Percentiles rank a stretch among this genome's conserved stretches.
phyloP scores from a whole-genome alignment of 2,888 invertebrate genomes.

The Amphipoea oculea region DNA sequence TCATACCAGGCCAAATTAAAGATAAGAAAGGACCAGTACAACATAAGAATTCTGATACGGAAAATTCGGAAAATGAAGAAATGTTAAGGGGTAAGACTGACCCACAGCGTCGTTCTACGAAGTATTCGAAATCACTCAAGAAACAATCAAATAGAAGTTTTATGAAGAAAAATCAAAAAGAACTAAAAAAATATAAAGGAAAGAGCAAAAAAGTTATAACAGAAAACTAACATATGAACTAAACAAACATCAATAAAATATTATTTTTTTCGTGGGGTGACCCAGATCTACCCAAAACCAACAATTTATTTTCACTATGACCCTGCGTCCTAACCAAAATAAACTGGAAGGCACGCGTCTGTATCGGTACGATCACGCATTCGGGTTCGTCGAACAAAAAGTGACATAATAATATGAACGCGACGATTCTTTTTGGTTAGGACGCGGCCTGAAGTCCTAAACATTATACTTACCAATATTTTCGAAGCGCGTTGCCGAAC shows the following conservation, averaged over 20 bases:
- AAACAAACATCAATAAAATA: neutral
- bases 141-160: neutral
- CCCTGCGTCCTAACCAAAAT: neutral
- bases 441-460: neutral
- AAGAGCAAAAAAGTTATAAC: slow-evolving; percentile 17
- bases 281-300: neutral
- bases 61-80: neutral
- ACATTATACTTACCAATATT: slow-evolving; percentile 68
- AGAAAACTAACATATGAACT: neutral
- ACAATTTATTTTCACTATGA: neutral
- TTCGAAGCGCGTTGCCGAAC: slow-evolving; percentile 66
- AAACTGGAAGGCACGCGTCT: neutral
- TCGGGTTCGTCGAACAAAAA: neutral
- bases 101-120: neutral
- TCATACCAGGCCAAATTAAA: slow-evolving; percentile 33
- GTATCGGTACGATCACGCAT: neutral
- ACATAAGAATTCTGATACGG: neutral
- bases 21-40: too few relatives aligned
- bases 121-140: neutral
- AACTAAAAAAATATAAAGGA: neutral
- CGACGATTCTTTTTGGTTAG: too few relatives aligned
- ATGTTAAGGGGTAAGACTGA: neutral
- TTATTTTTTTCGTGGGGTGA: neutral
- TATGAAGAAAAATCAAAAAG: neutral
- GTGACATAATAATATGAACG: neutral